Percentiles rank a stretch among this genome's conserved stretches.
Evolutionary conservation across 2,888 invertebrate species (phyloP).

Genomic region (Rhingia campestris): DNA sequence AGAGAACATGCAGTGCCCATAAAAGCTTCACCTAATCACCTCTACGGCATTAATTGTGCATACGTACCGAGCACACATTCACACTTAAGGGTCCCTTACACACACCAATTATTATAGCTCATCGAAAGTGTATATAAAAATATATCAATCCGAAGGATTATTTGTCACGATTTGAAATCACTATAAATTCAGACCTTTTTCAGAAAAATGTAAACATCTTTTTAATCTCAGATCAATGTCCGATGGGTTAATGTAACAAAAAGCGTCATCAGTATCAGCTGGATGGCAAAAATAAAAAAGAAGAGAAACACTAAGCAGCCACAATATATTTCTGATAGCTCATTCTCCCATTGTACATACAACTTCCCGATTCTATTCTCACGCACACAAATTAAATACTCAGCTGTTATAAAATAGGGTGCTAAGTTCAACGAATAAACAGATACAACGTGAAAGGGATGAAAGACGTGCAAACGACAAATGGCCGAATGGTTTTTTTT

Average conservation of each 20-base stretch:
- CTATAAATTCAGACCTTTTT: neutral
- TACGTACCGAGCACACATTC: conserved; percentile 19
- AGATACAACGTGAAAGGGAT: conserved; percentile 63
- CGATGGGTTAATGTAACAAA: conserved; percentile 36
- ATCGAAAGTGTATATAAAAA: conserved; percentile 3
- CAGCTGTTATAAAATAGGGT: conserved; percentile 72
- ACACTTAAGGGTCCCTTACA: neutral
- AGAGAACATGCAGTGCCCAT: conserved; percentile 12
- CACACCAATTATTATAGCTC: neutral
- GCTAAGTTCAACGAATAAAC: conserved; percentile 53
- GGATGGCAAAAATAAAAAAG: conserved; percentile 20
- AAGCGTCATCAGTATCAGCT: conserved; percentile 45
- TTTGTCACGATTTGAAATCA: neutral
- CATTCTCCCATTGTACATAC: conserved; percentile 1
- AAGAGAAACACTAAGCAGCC: conserved; percentile 1
- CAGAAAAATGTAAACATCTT: conserved; percentile 16
- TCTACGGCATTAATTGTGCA: neutral
- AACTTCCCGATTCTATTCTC: conserved; percentile 14
- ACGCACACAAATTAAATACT: conserved; percentile 71
- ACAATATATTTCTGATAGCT: neutral
- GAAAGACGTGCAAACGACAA: conserved; percentile 46
- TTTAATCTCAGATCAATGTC: conserved; percentile 35
- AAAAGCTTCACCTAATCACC: conserved; percentile 56
- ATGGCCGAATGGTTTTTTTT: conserved; percentile 38
- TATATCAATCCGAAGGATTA: neutral